Evolutionary conservation across 2,797 vertebrate species (phyloP), one percentile per base, ranked within the genome.

Genomic region (Muraenolepis orangiensis): DNA sequence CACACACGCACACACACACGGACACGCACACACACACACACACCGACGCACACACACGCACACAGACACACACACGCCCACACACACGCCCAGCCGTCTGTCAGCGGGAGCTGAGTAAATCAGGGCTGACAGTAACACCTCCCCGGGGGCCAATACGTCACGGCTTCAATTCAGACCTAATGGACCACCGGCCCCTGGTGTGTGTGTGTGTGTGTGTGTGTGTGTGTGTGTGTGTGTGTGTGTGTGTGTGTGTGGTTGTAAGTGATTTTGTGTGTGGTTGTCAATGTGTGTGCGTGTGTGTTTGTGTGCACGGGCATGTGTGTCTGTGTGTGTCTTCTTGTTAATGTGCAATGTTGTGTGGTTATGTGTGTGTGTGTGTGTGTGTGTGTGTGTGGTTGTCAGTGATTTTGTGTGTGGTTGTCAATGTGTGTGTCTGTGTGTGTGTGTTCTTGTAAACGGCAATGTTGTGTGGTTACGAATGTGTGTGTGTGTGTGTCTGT

Each of bases 91-190:
- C 73, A 78, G 79, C 74, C 78, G 84, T 76, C 83, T 91, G 93
- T 96, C 96, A 96, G 93, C 94, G 93, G 95, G 93, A 88, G 85
- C 73, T 82, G 81, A 95, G 93, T 96, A 96, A 97, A 98, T 97
- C 95, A 97, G 81, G 76, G 76, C 88, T 94, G 96, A 95, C 95
- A 95, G 93, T 93, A 94, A 96, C 95, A 95, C 93, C 93, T 96
- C 95, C 93, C 93, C 80, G 88, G 95, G 93, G 95, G 93, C 92
- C 93, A 86, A 93, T 94, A 94, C 87, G 94, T 96, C 95, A 96
- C 94, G 93, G 91, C 92, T 90, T 94, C 94, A 94, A 96, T 96
- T 95, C 95, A 94, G 88, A 90, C 91, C 94, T 96, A 96, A 97
- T 96, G 95, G 94, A 96, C 95, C 94, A 91, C 92, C 91, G 89